phyloP scores from a whole-genome alignment of 2,113 vertebrate species.

The Corythornis vintsioides region DNA sequence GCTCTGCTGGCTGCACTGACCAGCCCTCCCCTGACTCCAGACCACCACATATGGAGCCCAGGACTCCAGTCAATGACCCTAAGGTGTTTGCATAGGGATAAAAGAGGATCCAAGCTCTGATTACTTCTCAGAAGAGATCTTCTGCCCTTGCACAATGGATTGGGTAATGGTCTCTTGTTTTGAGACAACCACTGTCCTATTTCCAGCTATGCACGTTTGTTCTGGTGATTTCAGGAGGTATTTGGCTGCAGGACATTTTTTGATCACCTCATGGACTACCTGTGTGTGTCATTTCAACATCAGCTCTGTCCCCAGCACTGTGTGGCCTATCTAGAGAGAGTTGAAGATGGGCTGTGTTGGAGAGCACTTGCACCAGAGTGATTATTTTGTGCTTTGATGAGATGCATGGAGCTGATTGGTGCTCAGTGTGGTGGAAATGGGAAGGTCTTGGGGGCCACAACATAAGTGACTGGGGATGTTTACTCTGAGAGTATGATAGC shows the following conservation, averaged over 20 bases:
- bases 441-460: background rate
- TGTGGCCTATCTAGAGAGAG: background rate
- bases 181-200: background rate
- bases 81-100: background rate
- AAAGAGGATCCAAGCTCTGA: background rate
- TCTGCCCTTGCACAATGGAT: background rate
- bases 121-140: background rate
- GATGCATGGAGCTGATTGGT: background rate
- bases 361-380: background rate
- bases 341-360: background rate
- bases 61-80: background rate
- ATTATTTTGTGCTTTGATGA: rapidly evolving
- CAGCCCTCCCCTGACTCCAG: background rate
- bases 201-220: background rate
- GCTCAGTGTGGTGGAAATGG: background rate
- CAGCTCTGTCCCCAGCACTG: background rate
- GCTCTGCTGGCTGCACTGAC: background rate
- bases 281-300: background rate
- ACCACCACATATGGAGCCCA: background rate
- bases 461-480: constrained; percentile 28
- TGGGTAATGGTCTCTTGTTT: background rate
- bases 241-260: background rate
- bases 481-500: background rate
- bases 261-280: background rate
- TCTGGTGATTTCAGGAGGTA: background rate